phyloP scores from a whole-genome alignment of 1,140 invertebrate genomes.

The Charaxes varanes region DNA sequence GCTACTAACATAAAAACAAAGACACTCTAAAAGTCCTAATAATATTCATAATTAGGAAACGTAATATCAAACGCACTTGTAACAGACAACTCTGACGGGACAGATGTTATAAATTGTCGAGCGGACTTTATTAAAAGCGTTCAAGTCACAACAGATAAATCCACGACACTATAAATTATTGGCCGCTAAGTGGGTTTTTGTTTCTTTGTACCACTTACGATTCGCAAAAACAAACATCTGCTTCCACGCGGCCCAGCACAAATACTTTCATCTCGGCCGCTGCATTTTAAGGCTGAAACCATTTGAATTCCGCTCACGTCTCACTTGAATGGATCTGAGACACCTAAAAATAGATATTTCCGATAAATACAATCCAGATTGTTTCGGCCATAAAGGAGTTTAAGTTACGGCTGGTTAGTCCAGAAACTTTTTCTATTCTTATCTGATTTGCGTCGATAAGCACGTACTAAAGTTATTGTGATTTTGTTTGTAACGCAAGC shows the following conservation, averaged over 20 bases:
- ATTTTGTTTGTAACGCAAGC: too few relatives aligned
- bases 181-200: constrained; percentile 17
- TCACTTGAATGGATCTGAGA: background rate
- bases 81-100: constrained; percentile 14
- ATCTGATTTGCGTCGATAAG: too few relatives aligned
- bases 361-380: background rate
- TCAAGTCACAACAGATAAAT: constrained; percentile 30
- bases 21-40: too few relatives aligned
- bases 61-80: constrained; percentile 9
- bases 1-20: too few relatives aligned
- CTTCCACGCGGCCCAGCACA: background rate
- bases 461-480: too few relatives aligned
- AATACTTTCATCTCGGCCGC: constrained; percentile 10
- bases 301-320: constrained; percentile 7
- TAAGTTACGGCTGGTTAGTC: too few relatives aligned
- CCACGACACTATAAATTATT: constrained; percentile 29
- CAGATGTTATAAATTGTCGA: constrained; percentile 18
- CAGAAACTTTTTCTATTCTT: too few relatives aligned
- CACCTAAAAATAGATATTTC: background rate
- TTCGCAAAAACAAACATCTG: constrained; percentile 15
- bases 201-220: constrained; percentile 15
- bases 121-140: constrained; percentile 26
- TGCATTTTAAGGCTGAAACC: background rate
- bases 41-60: constrained; percentile 2
- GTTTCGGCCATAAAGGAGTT: too few relatives aligned